Evolutionary conservation across 2,888 invertebrate genomes (phyloP), one percentile per base, ranked within the genome.

Genomic region (Seira musarum): DNA sequence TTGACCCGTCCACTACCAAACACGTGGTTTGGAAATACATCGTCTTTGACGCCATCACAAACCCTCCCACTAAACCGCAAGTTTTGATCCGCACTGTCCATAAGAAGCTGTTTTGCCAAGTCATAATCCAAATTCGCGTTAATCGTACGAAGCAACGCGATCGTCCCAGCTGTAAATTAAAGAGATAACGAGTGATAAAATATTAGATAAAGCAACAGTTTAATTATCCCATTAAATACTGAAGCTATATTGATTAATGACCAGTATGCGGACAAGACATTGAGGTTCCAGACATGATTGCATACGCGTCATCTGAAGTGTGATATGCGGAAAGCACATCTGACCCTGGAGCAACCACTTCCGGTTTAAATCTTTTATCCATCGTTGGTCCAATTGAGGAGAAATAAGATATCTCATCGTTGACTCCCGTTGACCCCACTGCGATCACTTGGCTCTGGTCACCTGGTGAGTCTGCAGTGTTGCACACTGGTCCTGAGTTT

Each of bases 281-380:
- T 46, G 49, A 49, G 0, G 79, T 81, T 25, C 81, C 83, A 10
- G 69, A 70, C 46, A 61, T 24, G 0, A 5, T 67, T 0, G 30
- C 69, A 46, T 85, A 85, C 1, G 74, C 70, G 21, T 35, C 15
- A 53, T 85, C 81, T 2, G 69, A 13, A 0, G 22, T 67, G 65
- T 80, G 70, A 22, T 64, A 75, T 0, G 83, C 74, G 0, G 85
- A 85, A 2, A 75, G 35, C 15, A 85, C 61, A 46, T 60, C 22
- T 0, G 64, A 60, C 17, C 84, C 84, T 0, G 84, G 84, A 15
- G 83, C 84, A 15, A 60, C 8, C 19, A 84, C 66, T 0, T 83
- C 84, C 0, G 84, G 84, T 40, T 84, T 84, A 21, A 82, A 60
- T 61, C 74, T 67, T 35, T 74, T 64, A 24, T 79, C 73, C 1